Evolutionary conservation across 2,888 invertebrate species (phyloP).

Genomic region (Melipona bicolor): DNA sequence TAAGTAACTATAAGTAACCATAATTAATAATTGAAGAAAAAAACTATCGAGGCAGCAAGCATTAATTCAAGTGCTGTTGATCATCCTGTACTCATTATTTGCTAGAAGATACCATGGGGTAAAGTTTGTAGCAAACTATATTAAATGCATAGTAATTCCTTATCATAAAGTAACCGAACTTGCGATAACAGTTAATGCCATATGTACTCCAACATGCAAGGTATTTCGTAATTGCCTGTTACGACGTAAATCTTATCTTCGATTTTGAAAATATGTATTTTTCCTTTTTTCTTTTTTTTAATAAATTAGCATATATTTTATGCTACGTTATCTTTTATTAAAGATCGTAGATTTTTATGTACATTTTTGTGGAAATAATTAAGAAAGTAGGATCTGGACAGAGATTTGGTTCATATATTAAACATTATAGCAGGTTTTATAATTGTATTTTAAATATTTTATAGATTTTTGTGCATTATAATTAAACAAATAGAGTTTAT

Average conservation of each 20-base stretch:
- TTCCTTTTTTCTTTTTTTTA: background rate
- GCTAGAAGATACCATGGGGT: slow-evolving; percentile 9
- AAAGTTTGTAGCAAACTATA: background rate
- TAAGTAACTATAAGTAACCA: slow-evolving; percentile 5
- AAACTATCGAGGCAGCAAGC: background rate
- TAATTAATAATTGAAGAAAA: background rate
- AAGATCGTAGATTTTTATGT: too few species aligned
- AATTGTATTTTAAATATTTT: too few species aligned
- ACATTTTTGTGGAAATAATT: too few species aligned
- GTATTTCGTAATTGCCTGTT: slow-evolving; percentile 26
- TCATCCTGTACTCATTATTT: background rate
- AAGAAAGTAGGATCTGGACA: too few species aligned
- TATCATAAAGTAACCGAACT: slow-evolving; percentile 21
- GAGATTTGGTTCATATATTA: too few species aligned
- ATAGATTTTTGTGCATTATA: too few species aligned
- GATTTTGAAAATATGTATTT: background rate
- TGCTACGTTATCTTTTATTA: background rate
- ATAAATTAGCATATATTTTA: background rate
- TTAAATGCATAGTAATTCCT: slow-evolving; percentile 3
- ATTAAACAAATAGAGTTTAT: too few species aligned
- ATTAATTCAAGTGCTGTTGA: slow-evolving; percentile 13
- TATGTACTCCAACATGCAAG: slow-evolving; percentile 1
- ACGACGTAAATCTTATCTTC: slow-evolving; percentile 9
- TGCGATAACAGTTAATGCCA: slow-evolving; percentile 22
- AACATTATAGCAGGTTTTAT: too few species aligned